phyloP scores from a whole-genome alignment of 2,888 invertebrate genomes.

The Ichneumoninae sp. region DNA sequence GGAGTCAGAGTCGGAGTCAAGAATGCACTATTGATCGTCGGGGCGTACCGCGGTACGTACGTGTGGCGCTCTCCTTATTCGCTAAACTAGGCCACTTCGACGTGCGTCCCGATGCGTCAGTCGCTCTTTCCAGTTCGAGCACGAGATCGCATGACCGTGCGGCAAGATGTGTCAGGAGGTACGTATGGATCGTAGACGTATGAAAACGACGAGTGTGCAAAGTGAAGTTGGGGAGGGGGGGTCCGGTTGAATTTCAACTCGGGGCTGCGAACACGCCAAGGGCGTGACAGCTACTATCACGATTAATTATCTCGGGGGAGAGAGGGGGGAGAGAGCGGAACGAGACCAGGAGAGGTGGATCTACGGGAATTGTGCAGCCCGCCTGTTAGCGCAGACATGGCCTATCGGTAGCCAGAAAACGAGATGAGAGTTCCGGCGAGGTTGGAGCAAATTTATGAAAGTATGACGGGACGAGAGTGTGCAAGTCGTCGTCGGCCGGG shows the following conservation, averaged over 20 bases:
- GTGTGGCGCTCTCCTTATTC: slow-evolving; percentile 63
- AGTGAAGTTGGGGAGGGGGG: slow-evolving; percentile 12
- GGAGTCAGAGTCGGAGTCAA: slow-evolving; percentile 64
- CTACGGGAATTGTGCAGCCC: background rate
- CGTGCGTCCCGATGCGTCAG: slow-evolving; percentile 66
- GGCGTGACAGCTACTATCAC: slow-evolving; percentile 53
- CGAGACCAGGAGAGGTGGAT: slow-evolving; percentile 13
- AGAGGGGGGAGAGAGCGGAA: background rate
- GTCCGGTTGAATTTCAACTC: slow-evolving; percentile 44
- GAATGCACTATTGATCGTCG: slow-evolving; percentile 75
- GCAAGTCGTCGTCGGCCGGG: slow-evolving; percentile 27
- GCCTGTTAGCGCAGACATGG: background rate
- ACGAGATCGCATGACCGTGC: slow-evolving; percentile 15
- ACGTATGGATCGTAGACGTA: background rate
- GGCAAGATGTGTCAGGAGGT: background rate
- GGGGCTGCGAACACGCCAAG: slow-evolving; percentile 50
- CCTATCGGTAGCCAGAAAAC: background rate
- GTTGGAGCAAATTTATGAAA: slow-evolving; percentile 41
- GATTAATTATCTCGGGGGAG: slow-evolving; percentile 45
- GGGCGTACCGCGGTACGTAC: slow-evolving; percentile 59
- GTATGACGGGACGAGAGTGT: slow-evolving; percentile 45
- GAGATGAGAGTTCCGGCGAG: slow-evolving; percentile 26
- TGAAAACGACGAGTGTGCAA: slow-evolving; percentile 22
- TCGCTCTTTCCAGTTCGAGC: slow-evolving; percentile 27
- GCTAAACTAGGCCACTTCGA: slow-evolving; percentile 72